Conservation (phyloP, 2,797 vertebrate species). For the Galagoides demidoff region DNA sequence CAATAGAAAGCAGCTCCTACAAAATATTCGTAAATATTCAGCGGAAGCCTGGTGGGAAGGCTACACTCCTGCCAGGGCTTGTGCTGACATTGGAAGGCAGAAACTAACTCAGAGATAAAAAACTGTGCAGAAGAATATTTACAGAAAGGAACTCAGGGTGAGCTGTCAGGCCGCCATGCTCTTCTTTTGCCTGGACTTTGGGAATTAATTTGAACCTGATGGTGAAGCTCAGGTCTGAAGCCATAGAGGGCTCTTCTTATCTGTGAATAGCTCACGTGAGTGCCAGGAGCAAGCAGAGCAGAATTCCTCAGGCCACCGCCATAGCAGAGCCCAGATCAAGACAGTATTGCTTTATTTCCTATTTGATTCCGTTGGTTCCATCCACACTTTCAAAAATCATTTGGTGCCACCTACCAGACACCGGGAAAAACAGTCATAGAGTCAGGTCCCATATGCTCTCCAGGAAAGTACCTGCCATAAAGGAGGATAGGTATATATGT, state of each 20-base stretch:
- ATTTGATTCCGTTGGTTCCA: neutral
- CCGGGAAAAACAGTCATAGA: neutral
- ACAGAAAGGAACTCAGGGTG: slow-evolving; percentile 33
- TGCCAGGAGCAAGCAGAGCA: neutral
- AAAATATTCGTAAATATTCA: slow-evolving; percentile 69
- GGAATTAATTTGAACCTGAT: neutral
- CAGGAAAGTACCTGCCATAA: neutral
- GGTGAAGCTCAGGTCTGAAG: neutral
- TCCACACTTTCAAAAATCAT: neutral
- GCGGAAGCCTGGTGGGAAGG: slow-evolving; percentile 68
- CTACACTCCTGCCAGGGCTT: neutral
- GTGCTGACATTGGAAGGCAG: slow-evolving; percentile 65
- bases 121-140: slow-evolving; percentile 64
- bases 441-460: neutral
- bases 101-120: slow-evolving; percentile 24
- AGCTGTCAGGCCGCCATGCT: neutral
- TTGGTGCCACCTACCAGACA: neutral
- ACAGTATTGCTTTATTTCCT: neutral
- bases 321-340: neutral
- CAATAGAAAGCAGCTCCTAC: slow-evolving; percentile 63
- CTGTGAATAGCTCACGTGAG: neutral
- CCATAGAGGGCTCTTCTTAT: neutral
- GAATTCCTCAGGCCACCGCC: fast-evolving
- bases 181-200: neutral
- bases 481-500: neutral